These are phyloP conservation scores for Amazona guildingii DNA, from an alignment of 2,113 vertebrate genomes.

Conservation along the genomic window DNA sequence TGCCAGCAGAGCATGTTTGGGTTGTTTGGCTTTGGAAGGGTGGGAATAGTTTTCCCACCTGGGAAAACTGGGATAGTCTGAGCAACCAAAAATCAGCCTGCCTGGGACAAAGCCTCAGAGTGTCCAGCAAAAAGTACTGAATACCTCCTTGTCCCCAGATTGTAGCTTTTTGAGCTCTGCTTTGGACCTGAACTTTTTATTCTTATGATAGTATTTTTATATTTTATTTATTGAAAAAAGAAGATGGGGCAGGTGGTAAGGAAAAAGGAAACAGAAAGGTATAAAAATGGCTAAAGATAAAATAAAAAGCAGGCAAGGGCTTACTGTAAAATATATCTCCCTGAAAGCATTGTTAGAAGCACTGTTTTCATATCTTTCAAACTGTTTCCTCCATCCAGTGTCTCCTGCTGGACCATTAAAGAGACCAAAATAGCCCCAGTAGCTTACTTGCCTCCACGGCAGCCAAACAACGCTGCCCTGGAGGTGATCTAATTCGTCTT, in stretches of 20 bases:
- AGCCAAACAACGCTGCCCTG: background rate
- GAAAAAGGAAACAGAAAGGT: background rate
- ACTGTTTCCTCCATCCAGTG: background rate
- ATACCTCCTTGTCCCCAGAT: background rate
- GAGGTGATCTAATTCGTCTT: conserved; percentile 9
- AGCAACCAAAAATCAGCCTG: background rate
- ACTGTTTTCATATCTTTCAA: conserved; percentile 22
- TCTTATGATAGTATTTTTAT: background rate
- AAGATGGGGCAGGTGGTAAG: background rate
- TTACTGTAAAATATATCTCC: conserved; percentile 37
- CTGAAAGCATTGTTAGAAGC: conserved; percentile 14
- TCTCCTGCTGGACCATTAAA: conserved; percentile 19
- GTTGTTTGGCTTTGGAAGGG: background rate
- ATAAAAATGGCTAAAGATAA: background rate
- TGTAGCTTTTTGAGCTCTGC: background rate
- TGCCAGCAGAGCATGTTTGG: background rate
- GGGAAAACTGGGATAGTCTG: background rate
- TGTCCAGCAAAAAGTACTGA: background rate
- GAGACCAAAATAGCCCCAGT: conserved; percentile 16
- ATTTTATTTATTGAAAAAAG: no score
- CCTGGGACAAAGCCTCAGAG: background rate
- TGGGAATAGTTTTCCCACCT: background rate
- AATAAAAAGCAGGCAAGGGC: conserved; percentile 25
- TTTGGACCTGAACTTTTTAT: background rate
- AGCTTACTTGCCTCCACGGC: background rate